Conservation (phyloP, 2,888 invertebrate genomes). For the Orchesellides sinensis region DNA sequence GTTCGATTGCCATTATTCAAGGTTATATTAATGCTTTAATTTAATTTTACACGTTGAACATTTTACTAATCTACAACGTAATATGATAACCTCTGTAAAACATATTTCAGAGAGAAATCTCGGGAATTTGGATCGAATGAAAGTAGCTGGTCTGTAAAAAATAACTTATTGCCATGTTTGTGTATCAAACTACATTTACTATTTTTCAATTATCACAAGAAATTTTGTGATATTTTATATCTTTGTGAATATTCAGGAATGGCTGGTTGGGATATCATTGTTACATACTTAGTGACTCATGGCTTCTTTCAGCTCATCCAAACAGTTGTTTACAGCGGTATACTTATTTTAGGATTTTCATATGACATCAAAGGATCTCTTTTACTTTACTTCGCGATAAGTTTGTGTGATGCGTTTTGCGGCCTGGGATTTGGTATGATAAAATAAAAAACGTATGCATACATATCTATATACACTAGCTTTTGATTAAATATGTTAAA, state of each 20-base stretch:
- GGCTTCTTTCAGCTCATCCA: constrained; percentile 40
- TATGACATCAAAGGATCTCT: constrained; percentile 41
- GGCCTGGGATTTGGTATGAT: constrained; percentile 35
- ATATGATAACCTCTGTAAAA: background rate
- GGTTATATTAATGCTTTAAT: background rate
- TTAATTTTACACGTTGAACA: background rate
- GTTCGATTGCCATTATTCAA: constrained; percentile 36
- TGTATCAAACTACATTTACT: background rate
- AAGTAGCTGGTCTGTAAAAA: constrained; percentile 1
- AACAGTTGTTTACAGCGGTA: constrained; percentile 17
- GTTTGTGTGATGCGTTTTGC: constrained; percentile 13
- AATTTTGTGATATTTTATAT: background rate
- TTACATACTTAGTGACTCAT: constrained; percentile 37
- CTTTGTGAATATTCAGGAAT: background rate
- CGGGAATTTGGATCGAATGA: constrained; percentile 18
- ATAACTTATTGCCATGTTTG: background rate
- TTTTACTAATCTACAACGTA: background rate
- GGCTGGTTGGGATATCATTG: constrained; percentile 35
- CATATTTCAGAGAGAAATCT: background rate
- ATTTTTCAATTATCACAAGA: background rate
- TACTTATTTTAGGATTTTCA: constrained; percentile 26
- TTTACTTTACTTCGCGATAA: constrained; percentile 10
- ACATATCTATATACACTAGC: background rate
- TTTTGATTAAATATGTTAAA: background rate
- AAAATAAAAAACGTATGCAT: background rate